Evolutionary conservation across 1,140 invertebrate genomes (phyloP).

Genomic region (Drosophila miranda): DNA sequence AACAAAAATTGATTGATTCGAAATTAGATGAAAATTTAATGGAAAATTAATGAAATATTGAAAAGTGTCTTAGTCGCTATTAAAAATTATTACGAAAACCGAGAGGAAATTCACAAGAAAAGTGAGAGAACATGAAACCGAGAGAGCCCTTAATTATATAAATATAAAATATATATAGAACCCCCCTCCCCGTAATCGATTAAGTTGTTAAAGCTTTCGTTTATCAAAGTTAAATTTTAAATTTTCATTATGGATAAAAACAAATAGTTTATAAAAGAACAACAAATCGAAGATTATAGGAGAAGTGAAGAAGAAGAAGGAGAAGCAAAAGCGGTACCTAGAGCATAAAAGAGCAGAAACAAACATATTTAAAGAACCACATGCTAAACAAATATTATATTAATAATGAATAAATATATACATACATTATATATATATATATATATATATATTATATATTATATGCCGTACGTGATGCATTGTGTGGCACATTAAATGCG

Average conservation of each 20-base stretch:
- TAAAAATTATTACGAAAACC: conserved; percentile 39
- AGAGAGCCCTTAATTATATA: conserved; percentile 46
- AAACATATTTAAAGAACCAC: conserved; percentile 75
- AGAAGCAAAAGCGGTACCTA: conserved; percentile 60
- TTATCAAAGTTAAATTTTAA: conserved; percentile 71
- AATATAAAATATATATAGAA: conserved; percentile 45
- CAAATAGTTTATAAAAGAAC: conserved; percentile 43
- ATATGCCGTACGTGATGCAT: conserved; percentile 53
- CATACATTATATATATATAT: conserved; percentile 47
- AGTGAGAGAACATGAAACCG: no score
- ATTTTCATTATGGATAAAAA: conserved; percentile 52
- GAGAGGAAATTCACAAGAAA: conserved; percentile 3
- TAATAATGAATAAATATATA: conserved; percentile 53
- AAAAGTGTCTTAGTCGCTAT: conserved; percentile 79
- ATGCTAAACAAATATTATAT: conserved; percentile 69
- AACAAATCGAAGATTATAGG: conserved; percentile 22
- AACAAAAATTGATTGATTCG: conserved; percentile 16
- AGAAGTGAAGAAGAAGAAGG: conserved; percentile 25
- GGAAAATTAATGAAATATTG: conserved; percentile 59
- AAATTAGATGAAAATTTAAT: conserved; percentile 40
- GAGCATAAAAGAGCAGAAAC: conserved; percentile 74
- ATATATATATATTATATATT: conserved; percentile 56
- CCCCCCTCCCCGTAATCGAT: conserved; percentile 32
- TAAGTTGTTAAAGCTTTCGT: conserved; percentile 80
- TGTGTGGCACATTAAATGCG: conserved; percentile 36